Base-by-base conservation (phyloP, 2,888 invertebrate genomes). In the Synanthedon andrenaeformis region DNA sequence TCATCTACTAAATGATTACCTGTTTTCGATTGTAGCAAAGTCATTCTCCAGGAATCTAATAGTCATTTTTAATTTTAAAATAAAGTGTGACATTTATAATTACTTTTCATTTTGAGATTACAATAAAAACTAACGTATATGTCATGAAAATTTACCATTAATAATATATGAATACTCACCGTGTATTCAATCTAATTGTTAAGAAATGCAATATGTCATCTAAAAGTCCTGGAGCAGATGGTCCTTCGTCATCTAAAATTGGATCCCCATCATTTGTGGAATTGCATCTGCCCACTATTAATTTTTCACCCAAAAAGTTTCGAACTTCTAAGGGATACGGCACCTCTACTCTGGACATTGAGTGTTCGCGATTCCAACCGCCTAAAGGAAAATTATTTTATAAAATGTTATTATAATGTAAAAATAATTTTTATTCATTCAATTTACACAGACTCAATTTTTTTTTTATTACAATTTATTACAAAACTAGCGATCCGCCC, bases 241-340 rank as follows among this genome's bases (percentile, higher is more conserved):
- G 75, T 1, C 83, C 86, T 8, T 85, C 86, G n/a, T 84, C 80
- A 10, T 89, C 88, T 3, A 77, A 65, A 0, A 72, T 64, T 1
- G 72, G 66, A 1, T 67, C 58, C 0, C 75, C 79, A n/a, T 81
- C 79, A 1, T 69, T 76, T 0, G 79, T 76, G 3, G 79, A 80
- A 62, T 84, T 89, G 41, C 87, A 89, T 12, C 85, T 74, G 3
- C 90, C 90, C 42, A 90, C 81, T 28, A 83, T 67, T 51, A 87
- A 50, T 51, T 71, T 66, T 56, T 85, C 85, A 0, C 82, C 81
- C 42, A 82, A 63, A 54, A 87, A 83, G 51, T 76, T 81, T 0
- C 87, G 70, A 3, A 75, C 75, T 59, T 87, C 87, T 2, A 79
- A 77, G 8, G 86, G 81, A 53, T 78, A 81, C 0, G 82, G 82